These are phyloP conservation scores for Oreortyx pictus DNA, from an alignment of 2,797 vertebrate species.

Conservation along the genomic window DNA sequence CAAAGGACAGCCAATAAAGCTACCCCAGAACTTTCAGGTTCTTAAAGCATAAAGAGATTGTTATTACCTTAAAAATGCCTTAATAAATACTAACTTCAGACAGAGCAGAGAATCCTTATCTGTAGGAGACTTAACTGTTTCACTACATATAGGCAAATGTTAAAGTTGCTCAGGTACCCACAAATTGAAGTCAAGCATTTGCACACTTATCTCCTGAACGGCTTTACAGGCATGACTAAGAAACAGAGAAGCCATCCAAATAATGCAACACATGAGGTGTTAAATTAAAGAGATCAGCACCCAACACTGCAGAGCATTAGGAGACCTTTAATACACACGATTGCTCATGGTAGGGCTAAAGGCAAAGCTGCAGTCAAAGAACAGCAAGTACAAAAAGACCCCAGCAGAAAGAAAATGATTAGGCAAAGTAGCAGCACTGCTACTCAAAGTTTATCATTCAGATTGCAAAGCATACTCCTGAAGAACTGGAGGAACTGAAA, in stretches of 20 bases:
- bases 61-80: not conserved
- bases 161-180: not conserved
- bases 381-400: not conserved
- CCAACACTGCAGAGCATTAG: not conserved
- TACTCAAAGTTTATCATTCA: not conserved
- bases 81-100: not conserved
- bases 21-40: not conserved
- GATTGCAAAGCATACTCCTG: not conserved
- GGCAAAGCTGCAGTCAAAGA: not conserved
- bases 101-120: not conserved
- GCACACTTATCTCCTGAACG: not conserved
- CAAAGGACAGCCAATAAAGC: too few relatives aligned
- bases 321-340: not conserved
- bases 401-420: not conserved
- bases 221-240: not conserved
- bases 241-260: not conserved
- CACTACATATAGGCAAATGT: not conserved
- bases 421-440: not conserved
- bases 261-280: not conserved
- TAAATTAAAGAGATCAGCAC: not conserved
- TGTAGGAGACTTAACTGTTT: not conserved
- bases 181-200: not conserved
- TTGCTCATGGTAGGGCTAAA: not conserved
- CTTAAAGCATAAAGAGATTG: not conserved
- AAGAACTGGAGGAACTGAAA: not conserved